Conservation (phyloP, 2,888 invertebrate genomes). For the Atrina japonica region DNA sequence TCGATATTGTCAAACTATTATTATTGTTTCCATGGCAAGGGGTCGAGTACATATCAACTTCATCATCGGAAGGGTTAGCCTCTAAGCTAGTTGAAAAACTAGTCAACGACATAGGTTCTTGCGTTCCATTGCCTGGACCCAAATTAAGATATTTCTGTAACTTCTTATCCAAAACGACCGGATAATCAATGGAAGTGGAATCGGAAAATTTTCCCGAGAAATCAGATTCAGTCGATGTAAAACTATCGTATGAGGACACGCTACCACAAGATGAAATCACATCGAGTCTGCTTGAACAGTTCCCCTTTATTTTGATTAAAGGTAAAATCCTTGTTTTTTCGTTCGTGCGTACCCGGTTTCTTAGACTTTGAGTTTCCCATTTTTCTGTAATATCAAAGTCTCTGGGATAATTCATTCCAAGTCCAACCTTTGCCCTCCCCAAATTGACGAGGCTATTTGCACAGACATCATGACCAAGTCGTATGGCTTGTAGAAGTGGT, state of each 20-base stretch:
- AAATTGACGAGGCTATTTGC: slow-evolving; percentile 57
- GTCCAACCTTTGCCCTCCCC: slow-evolving; percentile 60
- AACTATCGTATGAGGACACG: too few species aligned
- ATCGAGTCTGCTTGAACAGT: too few species aligned
- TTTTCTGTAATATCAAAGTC: slow-evolving; percentile 49
- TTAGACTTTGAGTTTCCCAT: slow-evolving; percentile 54
- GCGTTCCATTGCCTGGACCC: too few species aligned
- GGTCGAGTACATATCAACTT: slow-evolving; percentile 48
- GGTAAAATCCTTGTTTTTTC: slow-evolving; percentile 42
- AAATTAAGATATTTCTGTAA: too few species aligned
- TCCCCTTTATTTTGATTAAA: too few species aligned
- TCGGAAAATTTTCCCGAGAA: too few species aligned
- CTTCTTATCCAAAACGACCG: too few species aligned
- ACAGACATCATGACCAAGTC: slow-evolving; percentile 62
- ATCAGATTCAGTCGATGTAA: too few species aligned
- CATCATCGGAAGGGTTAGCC: slow-evolving; percentile 1
- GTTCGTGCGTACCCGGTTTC: slow-evolving; percentile 41
- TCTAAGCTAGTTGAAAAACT: too few species aligned
- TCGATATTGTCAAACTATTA: not conserved
- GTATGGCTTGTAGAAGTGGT: slow-evolving; percentile 60
- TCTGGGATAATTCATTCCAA: slow-evolving; percentile 41
- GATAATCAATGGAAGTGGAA: too few species aligned
- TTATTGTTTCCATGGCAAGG: slow-evolving; percentile 37
- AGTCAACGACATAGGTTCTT: too few species aligned
- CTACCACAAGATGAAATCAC: too few species aligned